A percentile compares a stretch with the other conserved stretches of the same genome.
Conservation (phyloP, 2,888 invertebrate genomes). For the Calameuta pallipes region DNA sequence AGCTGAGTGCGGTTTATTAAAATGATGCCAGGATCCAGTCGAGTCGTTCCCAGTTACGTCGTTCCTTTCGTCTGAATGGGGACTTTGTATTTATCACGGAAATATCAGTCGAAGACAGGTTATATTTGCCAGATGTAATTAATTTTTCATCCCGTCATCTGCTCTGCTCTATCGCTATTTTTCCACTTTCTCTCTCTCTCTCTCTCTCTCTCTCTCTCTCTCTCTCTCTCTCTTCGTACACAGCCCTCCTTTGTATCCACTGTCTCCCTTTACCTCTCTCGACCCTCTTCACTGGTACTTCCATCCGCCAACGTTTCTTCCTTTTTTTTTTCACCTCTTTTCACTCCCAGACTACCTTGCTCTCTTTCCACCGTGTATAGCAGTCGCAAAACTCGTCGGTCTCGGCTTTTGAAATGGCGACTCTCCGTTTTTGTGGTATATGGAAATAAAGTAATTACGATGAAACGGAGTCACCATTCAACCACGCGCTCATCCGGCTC, state of each 20-base stretch:
- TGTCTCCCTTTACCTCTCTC: conserved; percentile 17
- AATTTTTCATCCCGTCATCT: conserved; percentile 12
- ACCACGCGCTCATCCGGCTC: conserved; percentile 14
- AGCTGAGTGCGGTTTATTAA: conserved; percentile 1
- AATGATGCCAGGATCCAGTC: neutral
- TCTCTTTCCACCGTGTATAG: conserved; percentile 10
- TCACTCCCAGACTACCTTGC: conserved; percentile 18
- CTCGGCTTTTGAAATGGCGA: conserved; percentile 19
- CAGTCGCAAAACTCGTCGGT: conserved; percentile 25
- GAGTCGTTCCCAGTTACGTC: neutral
- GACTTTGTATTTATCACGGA: neutral
- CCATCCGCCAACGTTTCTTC: neutral
- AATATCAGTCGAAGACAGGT: neutral
- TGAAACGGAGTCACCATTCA: conserved; percentile 26
- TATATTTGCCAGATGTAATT: conserved; percentile 5
- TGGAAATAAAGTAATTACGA: conserved; percentile 41
- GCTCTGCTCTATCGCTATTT: conserved; percentile 18
- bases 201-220: neutral
- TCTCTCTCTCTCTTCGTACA: neutral
- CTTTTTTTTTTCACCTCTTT: conserved; percentile 12
- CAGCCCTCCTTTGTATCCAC: neutral
- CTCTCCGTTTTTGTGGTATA: conserved; percentile 19
- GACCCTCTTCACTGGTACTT: neutral
- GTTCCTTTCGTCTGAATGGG: neutral
- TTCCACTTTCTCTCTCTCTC: neutral